Evolutionary conservation across 2,888 invertebrate genomes (phyloP).

Genomic region (Drosophila yooni): DNA sequence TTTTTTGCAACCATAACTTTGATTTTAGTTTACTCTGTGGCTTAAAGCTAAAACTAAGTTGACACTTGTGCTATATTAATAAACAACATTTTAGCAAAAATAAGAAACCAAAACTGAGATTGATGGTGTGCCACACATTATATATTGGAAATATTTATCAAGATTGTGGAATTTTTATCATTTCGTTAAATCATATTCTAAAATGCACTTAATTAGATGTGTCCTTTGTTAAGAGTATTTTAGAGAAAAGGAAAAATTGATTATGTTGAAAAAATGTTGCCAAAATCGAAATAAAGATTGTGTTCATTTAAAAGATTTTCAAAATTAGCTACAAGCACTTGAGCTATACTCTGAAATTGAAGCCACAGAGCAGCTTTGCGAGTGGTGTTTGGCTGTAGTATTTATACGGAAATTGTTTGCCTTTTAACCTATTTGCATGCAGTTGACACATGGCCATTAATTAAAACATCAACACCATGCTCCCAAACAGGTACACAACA

Average conservation of each 20-base stretch:
- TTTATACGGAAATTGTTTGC: constrained; percentile 52
- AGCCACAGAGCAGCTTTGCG: constrained; percentile 11
- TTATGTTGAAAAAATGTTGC: neutral
- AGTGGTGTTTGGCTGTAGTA: constrained; percentile 18
- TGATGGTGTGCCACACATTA: neutral
- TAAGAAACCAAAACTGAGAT: neutral
- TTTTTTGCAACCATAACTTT: constrained; percentile 21
- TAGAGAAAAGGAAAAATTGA: neutral
- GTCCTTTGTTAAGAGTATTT: neutral
- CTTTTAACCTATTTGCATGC: constrained; percentile 63
- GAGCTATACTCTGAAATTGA: neutral
- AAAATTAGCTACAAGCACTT: neutral
- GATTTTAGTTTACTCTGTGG: constrained; percentile 34
- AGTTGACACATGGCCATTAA: constrained; percentile 69
- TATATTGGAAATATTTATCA: neutral
- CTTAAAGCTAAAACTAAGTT: constrained; percentile 7
- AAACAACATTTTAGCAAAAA: neutral
- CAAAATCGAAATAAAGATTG: neutral
- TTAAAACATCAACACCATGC: constrained; percentile 64
- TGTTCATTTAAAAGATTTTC: neutral
- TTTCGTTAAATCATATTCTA: neutral
- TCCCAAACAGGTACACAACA: constrained; percentile 3
- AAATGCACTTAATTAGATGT: neutral
- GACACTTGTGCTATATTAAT: neutral
- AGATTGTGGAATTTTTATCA: neutral